phyloP scores from a whole-genome alignment of 2,113 vertebrate species.

The Orycteropus afer region DNA sequence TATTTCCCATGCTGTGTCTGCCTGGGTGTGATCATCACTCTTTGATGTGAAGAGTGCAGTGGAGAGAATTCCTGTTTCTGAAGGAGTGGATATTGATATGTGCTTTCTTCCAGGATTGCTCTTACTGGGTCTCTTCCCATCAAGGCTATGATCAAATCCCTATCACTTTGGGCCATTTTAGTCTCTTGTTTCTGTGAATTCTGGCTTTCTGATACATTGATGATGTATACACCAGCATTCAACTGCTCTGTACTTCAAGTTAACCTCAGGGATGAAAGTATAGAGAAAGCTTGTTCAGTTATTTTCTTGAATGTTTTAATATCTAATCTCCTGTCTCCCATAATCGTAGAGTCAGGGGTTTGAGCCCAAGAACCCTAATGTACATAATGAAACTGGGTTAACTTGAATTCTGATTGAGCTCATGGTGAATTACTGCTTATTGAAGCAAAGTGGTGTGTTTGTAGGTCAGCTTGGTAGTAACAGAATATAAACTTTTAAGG shows the following conservation, averaged over 20 bases:
- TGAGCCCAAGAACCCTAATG: not conserved
- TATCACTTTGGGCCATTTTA: slow-evolving; percentile 90
- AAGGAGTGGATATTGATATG: not conserved
- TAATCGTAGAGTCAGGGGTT: no score
- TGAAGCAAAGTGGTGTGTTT: not conserved
- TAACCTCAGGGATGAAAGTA: slow-evolving; percentile 86
- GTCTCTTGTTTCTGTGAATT: slow-evolving; percentile 88
- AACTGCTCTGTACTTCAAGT: slow-evolving; percentile 88
- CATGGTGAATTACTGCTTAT: not conserved
- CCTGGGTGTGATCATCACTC: fast-evolving
- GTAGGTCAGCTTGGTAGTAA: not conserved
- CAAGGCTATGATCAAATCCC: slow-evolving; percentile 85
- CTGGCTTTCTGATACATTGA: slow-evolving; percentile 87
- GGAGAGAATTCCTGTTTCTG: not conserved
- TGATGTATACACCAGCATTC: slow-evolving; percentile 89
- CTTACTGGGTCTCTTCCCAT: slow-evolving; percentile 87
- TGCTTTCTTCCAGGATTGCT: slow-evolving; percentile 81
- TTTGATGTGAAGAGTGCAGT: not conserved
- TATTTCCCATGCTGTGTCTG: not conserved
- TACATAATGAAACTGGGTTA: not conserved
- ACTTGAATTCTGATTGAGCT: not conserved
- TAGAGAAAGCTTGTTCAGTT: not conserved
- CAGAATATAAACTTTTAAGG: no score
- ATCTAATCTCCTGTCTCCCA: not conserved
- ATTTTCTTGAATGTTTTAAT: not conserved